These are phyloP conservation scores for Chloroclystis v-ata DNA, from an alignment of 2,888 invertebrate genomes.

Conservation along the genomic window DNA sequence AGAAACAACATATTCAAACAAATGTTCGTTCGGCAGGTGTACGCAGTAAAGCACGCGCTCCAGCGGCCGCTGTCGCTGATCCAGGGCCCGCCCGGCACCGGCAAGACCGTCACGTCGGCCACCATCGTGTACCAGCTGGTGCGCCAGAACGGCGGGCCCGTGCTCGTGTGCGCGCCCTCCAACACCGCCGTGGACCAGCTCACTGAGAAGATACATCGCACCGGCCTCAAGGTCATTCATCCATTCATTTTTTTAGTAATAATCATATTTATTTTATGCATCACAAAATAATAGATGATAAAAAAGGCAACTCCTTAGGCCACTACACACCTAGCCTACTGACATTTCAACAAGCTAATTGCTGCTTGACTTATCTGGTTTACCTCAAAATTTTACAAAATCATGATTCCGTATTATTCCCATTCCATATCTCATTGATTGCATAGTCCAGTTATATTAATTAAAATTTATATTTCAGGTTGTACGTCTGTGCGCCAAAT, in stretches of 20 bases:
- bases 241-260: too few relatives aligned
- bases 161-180: conserved; percentile 98
- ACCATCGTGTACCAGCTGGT: conserved; percentile 99
- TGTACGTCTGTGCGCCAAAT: conserved; percentile 97
- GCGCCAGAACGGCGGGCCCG: conserved; percentile 94
- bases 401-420: too few relatives aligned
- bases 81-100: conserved; percentile 98
- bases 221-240: conserved; percentile 86
- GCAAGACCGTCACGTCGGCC: conserved; percentile 99
- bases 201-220: conserved; percentile 98
- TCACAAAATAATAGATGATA: too few relatives aligned
- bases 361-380: too few relatives aligned
- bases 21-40: conserved; percentile 79
- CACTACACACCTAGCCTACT: too few relatives aligned
- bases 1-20: neutral
- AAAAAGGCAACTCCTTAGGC: too few relatives aligned
- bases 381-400: too few relatives aligned
- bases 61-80: conserved; percentile 97
- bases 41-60: conserved; percentile 98
- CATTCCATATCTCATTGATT: too few relatives aligned
- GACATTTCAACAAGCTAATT: too few relatives aligned
- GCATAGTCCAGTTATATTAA: too few relatives aligned
- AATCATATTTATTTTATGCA: too few relatives aligned
- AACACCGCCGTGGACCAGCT: conserved; percentile 99
- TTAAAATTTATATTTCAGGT: too few relatives aligned